Evolutionary conservation across 2,113 vertebrate genomes (phyloP).

Genomic region (Corythornis vintsioides): DNA sequence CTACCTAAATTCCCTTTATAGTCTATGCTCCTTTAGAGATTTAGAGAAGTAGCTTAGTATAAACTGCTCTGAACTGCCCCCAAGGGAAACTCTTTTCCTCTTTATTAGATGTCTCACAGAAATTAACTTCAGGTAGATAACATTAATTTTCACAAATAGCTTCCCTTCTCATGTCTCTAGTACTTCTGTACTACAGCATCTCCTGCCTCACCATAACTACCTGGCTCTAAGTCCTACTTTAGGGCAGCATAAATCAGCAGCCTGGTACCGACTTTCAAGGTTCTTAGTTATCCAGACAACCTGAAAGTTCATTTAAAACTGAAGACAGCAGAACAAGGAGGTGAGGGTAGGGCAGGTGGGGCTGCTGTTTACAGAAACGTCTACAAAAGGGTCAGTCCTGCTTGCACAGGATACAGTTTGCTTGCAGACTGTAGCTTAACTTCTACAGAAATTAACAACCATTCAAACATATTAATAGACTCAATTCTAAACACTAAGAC

Average conservation of each 20-base stretch:
- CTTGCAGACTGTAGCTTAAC: background rate
- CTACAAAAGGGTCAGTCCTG: background rate
- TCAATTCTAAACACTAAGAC: background rate
- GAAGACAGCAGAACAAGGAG: background rate
- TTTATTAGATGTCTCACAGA: background rate
- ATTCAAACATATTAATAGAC: background rate
- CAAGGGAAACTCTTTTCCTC: background rate
- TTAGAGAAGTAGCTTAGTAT: constrained; percentile 66
- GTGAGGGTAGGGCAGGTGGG: background rate
- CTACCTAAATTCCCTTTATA: constrained; percentile 48
- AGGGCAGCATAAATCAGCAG: background rate
- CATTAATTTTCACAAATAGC: background rate
- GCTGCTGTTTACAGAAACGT: background rate
- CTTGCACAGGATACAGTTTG: background rate
- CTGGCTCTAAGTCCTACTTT: background rate
- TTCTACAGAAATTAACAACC: background rate
- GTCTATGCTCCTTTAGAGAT: constrained; percentile 31
- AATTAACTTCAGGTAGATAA: background rate
- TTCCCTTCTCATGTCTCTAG: background rate
- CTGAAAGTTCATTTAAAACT: background rate
- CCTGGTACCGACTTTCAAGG: background rate
- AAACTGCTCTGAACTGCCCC: constrained; percentile 32
- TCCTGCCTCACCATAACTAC: background rate
- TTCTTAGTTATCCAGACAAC: background rate
- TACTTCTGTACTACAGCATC: background rate